phyloP scores from a whole-genome alignment of 2,113 vertebrate genomes.

The Chauna torquata region DNA sequence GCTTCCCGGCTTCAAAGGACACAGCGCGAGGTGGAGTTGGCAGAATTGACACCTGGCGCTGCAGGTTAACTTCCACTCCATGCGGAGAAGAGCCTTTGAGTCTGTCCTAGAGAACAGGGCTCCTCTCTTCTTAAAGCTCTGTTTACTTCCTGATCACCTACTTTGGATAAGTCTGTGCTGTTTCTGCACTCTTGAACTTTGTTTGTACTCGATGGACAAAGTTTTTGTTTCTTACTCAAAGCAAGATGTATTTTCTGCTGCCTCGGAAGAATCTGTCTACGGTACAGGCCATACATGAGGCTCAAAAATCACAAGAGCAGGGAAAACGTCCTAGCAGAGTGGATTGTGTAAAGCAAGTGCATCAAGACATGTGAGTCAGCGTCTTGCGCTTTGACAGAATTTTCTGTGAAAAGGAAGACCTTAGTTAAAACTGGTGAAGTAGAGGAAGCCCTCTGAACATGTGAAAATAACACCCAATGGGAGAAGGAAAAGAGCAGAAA shows the following conservation, averaged over 20 bases:
- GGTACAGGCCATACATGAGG: not conserved
- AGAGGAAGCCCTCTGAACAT: not conserved
- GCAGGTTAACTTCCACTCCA: not conserved
- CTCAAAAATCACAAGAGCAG: not conserved
- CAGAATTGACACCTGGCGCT: no score
- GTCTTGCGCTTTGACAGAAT: not conserved
- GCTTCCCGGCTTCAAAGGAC: not conserved
- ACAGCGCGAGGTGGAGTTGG: fast-evolving
- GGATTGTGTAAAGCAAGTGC: not conserved
- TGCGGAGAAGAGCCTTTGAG: not conserved
- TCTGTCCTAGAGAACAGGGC: not conserved
- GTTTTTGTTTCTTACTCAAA: not conserved
- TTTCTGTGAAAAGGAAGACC: not conserved
- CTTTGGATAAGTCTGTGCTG: not conserved
- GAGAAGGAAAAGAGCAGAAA: not conserved
- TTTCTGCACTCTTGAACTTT: not conserved
- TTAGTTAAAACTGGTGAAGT: not conserved
- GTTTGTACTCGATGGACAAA: not conserved
- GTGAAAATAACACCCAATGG: not conserved
- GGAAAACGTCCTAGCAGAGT: not conserved
- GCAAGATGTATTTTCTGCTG: not conserved
- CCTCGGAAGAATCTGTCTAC: not conserved
- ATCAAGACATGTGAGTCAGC: fast-evolving
- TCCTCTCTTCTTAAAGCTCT: not conserved
- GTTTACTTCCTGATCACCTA: not conserved